Conservation (phyloP, 2,888 invertebrate genomes). For the Himalopsyche japonica region DNA sequence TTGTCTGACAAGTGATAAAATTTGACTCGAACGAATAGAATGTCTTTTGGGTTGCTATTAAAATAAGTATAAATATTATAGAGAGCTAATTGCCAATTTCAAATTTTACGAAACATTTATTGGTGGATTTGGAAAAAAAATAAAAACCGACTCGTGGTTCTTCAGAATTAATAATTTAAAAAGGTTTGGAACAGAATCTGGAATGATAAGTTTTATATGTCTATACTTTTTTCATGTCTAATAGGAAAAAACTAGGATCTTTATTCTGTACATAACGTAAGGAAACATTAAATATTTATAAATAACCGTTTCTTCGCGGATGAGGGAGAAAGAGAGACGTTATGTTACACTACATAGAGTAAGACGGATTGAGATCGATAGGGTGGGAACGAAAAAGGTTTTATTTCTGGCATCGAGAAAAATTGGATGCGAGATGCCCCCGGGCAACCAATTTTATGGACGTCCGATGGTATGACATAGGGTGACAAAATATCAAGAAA, state of each 20-base stretch:
- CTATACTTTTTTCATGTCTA: background rate
- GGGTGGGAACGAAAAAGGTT: conserved; percentile 12
- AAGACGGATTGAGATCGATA: conserved; percentile 19
- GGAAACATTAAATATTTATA: background rate
- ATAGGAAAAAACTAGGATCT: background rate
- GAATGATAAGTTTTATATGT: background rate
- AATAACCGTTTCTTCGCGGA: background rate
- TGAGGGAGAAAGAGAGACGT: background rate
- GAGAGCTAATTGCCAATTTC: too few species aligned
- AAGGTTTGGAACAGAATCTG: background rate
- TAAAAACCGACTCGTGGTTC: too few species aligned
- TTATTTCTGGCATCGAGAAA: conserved; percentile 27
- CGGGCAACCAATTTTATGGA: conserved; percentile 33
- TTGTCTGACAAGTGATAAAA: too few species aligned
- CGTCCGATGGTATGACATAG: conserved; percentile 6
- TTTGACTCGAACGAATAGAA: too few species aligned
- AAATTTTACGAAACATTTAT: too few species aligned
- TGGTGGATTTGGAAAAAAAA: too few species aligned
- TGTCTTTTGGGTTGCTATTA: too few species aligned
- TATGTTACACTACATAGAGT: background rate
- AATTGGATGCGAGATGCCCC: conserved; percentile 30
- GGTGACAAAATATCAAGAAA: background rate
- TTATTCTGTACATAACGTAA: background rate
- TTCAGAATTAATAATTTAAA: background rate
- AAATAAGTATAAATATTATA: too few species aligned